Conservation (phyloP, 2,888 invertebrate species). For the Sinelater perroti region DNA sequence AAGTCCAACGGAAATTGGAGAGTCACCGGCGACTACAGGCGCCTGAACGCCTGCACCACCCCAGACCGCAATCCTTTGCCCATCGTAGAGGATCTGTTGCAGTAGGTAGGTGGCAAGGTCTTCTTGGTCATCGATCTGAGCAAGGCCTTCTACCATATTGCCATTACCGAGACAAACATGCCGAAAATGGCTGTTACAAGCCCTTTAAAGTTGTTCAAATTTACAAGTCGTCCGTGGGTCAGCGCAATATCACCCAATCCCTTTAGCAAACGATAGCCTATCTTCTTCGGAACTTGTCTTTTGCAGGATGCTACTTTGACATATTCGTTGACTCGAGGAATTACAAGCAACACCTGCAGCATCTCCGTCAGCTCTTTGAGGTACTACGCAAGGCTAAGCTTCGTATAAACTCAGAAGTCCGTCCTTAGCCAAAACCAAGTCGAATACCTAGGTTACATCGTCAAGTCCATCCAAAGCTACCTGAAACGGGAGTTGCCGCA, state of each 20-base stretch:
- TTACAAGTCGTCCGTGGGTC: neutral
- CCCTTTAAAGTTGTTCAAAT: neutral
- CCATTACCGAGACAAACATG: conserved; percentile 1
- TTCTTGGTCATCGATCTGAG: neutral
- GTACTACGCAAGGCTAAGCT: neutral
- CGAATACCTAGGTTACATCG: neutral
- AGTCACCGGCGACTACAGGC: neutral
- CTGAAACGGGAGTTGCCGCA: no score
- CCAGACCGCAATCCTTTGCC: neutral
- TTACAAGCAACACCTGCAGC: neutral
- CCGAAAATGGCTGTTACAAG: neutral
- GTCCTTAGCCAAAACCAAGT: neutral
- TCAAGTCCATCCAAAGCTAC: neutral
- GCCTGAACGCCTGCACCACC: neutral
- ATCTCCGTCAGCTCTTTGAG: neutral
- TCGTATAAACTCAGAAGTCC: neutral
- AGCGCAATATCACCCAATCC: neutral
- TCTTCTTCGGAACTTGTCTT: no score
- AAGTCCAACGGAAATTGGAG: neutral
- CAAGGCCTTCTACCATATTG: neutral
- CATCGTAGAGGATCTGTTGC: neutral
- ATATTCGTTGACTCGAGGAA: neutral
- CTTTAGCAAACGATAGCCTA: neutral
- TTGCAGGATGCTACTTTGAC: conserved; percentile 10
- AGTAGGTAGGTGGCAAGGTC: neutral